Evolutionary conservation across 2,113 vertebrate genomes (phyloP).

Genomic region (Leptobrachium leishanense): DNA sequence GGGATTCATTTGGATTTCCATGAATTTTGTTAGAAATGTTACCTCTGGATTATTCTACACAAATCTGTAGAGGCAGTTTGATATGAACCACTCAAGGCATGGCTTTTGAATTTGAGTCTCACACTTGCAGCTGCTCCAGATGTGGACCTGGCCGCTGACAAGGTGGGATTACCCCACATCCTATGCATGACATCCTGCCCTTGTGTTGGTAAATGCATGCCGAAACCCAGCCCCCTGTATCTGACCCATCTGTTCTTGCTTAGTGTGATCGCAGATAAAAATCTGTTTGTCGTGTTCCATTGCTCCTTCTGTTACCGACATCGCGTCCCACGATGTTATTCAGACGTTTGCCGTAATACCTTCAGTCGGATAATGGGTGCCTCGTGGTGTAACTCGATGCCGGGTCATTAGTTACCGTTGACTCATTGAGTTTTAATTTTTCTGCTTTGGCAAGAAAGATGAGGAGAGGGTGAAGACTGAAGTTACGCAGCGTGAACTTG

Average conservation of each 20-base stretch:
- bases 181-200: neutral
- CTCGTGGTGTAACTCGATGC: neutral
- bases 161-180: too few relatives aligned
- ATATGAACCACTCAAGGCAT: too few relatives aligned
- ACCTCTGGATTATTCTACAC: too few relatives aligned
- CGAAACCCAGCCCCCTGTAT: conserved; percentile 2
- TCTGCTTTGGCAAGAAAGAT: neutral
- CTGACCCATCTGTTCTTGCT: neutral
- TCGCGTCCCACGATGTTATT: neutral
- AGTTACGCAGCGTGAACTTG: neutral
- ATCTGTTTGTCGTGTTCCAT: neutral
- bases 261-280: neutral
- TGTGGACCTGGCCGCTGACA: too few relatives aligned
- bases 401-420: neutral
- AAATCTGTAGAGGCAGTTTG: too few relatives aligned
- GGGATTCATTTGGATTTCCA: too few relatives aligned
- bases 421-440: neutral
- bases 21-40: too few relatives aligned
- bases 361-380: neutral
- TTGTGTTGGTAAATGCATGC: neutral
- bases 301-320: conserved; percentile 2
- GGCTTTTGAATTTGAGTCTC: too few relatives aligned
- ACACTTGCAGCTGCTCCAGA: too few relatives aligned
- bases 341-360: neutral
- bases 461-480: neutral